Base-by-base conservation (phyloP, 2,797 vertebrate genomes). In the Silurus aristotelis region DNA sequence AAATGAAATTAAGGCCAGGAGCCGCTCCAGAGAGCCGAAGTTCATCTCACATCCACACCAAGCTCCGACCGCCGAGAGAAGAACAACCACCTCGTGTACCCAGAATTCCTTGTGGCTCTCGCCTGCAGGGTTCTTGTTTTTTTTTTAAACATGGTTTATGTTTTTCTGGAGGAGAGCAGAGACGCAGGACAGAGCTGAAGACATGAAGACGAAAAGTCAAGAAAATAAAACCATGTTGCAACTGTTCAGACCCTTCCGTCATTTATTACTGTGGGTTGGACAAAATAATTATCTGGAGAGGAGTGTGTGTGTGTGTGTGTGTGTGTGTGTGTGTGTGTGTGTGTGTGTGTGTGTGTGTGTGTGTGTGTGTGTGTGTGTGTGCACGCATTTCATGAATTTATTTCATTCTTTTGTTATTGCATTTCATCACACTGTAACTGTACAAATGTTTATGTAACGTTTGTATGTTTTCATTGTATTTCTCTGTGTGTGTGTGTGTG, bases 401-500 rank as follows among this genome's bases (percentile, higher is more conserved):
- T 83, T 83, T 85, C 31, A 72, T 66, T 61, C 84, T 48, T 82
- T 71, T 75, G 38, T 70, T 88, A 83, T 84, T 82, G 77, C 60
- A 72, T 87, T 55, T 77, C 63, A 81, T 86, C 43, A 83, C 73
- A 80, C 71, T 75, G 75, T 82, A 78, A 76, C 82, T 80, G 82
- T 87, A 63, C 77, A 82, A n/a, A 84, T 19, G 73, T 67, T 61
- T 75, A 75, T 84, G 68, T 85, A 82, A 43, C 14, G 52, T 86
- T 56, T 86, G 80, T 83, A 70, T 75, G 75, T 86, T 80, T n/a
- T 67, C 67, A 80, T 6, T 84, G 83, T 86, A 72, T 73, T 71
- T 61, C 19, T 73, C 46, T 73, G 58, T 79, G 61, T 76, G 71
- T 71, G 87, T 94, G 95, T 95, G 96, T 91, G 93, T 93, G 93